Conservation (phyloP, 2,797 vertebrate species). For the Delichon dasypus region DNA sequence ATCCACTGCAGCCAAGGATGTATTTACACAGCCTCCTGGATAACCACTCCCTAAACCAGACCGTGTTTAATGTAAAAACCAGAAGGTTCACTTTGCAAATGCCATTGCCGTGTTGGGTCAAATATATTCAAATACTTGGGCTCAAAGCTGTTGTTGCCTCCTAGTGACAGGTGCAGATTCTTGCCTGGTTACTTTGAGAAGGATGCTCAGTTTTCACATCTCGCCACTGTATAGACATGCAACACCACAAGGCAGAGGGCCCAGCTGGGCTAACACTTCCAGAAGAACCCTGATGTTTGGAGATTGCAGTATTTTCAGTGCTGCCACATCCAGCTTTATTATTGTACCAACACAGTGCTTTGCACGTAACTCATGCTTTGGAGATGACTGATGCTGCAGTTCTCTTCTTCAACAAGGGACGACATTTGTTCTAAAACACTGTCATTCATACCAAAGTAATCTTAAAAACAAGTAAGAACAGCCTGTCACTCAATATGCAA, state of each 20-base stretch:
- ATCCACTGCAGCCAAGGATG: neutral
- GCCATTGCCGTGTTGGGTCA: neutral
- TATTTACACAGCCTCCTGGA: neutral
- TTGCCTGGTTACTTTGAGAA: neutral
- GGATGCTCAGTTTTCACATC: neutral
- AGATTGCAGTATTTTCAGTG: constrained; percentile 19
- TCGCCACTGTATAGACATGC: neutral
- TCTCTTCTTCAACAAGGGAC: constrained; percentile 29
- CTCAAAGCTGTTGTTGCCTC: neutral
- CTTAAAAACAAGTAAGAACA: constrained; percentile 35
- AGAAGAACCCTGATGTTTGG: neutral
- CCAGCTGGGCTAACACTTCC: neutral
- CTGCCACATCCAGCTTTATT: constrained; percentile 9
- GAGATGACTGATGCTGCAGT: neutral
- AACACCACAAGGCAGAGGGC: neutral
- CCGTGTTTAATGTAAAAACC: neutral
- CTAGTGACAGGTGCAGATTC: neutral
- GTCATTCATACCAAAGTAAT: constrained; percentile 25
- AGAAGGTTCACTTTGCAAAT: neutral
- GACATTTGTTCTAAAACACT: constrained; percentile 42
- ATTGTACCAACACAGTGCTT: neutral
- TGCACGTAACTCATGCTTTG: neutral
- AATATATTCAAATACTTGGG: neutral
- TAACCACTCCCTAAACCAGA: neutral
- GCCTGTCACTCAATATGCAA: constrained; percentile 65